Base-by-base conservation (phyloP, 2,888 invertebrate species). In the Lithosia quadra region DNA sequence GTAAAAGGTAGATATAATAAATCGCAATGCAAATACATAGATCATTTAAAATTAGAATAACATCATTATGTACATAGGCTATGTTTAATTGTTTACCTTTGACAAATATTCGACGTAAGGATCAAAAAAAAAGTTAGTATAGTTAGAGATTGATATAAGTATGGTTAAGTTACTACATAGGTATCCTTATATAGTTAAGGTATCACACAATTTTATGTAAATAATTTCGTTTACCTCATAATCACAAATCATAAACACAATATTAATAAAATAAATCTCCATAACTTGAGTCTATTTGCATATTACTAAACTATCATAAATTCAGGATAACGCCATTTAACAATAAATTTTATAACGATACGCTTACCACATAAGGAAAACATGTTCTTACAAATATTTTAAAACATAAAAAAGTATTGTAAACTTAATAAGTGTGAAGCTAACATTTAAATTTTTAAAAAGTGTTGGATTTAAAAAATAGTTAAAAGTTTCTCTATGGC, bases 1-100 rank as follows among this genome's bases (percentile, higher is more conserved):
- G 61, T 49, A 22, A 55, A 7, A 24, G 13, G 9, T 61, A 28
- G 2, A 28, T 28, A 56, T 67, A 67, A 67, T 67, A 49, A 49
- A n/a, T 67, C 66, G 66, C 66, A 67, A 61, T 56, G 66, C 66
- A 60, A 22, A 67, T 43, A 22, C 15, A 53, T 28, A 39, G 7
- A 28, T 33, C 24, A 49, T n/a, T 28, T 15, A 28, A 28, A 28
- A 18, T 49, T n/a, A 49, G n/a, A 49, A 49, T 7, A 43, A 15
- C 15, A 49, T n/a, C 2, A 49, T 49, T 8, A 49, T 10, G 9
- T 34, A 34, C 9, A 10, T 1, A n/a, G 15, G 1, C 2, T 43
- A 0, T 7, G 0, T 43, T 43, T 5, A 0, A 49, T n/a, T 49
- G 18, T n/a, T 49, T n/a, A n/a, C 8, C 36, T 36, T 13, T 10